Evolutionary conservation across 2,113 vertebrate species (phyloP).

Genomic region (Rhadina sibilatrix): DNA sequence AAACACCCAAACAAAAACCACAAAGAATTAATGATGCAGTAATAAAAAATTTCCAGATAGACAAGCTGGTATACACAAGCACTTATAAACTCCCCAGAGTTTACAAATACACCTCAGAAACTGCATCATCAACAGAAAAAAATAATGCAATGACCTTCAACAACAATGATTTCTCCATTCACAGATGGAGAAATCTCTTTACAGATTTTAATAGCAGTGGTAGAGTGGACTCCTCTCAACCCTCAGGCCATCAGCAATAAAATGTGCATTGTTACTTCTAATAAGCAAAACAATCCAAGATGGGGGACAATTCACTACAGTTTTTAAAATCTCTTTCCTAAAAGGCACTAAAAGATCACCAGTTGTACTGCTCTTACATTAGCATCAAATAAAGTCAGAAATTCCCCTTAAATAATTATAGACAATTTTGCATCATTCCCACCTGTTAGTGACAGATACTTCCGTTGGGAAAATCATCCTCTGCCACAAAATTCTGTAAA

Average conservation of each 20-base stretch:
- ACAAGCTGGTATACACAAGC: neutral
- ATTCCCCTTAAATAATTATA: neutral
- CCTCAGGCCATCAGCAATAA: neutral
- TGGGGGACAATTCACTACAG: neutral
- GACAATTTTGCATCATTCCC: neutral
- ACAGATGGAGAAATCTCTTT: no score
- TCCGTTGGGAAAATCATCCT: neutral
- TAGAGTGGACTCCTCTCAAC: neutral
- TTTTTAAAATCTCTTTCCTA: neutral
- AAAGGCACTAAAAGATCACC: neutral
- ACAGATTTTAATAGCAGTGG: neutral
- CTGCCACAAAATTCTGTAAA: neutral
- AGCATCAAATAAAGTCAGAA: neutral
- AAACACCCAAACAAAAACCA: no score
- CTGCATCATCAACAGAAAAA: neutral
- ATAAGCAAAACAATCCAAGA: neutral
- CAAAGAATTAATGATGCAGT: neutral
- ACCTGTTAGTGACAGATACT: neutral
- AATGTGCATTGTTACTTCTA: neutral
- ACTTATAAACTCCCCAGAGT: neutral
- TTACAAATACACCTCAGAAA: neutral
- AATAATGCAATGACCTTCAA: neutral
- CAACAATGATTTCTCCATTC: neutral
- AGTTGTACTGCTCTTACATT: neutral
- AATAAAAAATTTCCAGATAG: neutral